These are phyloP conservation scores for Axinella damicornis DNA, from an alignment of 37 sponge, comb jelly and placozoan genomes.

Conservation along the genomic window DNA sequence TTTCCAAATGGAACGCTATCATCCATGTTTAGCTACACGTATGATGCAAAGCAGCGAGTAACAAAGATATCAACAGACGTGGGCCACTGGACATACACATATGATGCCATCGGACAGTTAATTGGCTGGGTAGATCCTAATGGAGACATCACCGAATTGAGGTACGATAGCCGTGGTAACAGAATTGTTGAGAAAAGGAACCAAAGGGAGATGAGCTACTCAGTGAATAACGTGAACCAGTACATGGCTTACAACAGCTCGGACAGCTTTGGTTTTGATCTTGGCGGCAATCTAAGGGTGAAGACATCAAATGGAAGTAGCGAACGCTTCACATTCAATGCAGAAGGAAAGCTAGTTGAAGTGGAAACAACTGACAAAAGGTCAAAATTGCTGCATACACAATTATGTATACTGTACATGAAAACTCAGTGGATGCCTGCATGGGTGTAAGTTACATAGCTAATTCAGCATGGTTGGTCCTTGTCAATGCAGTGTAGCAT, in stretches of 20 bases:
- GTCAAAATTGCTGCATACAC: too few relatives aligned
- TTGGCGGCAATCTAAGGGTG: slow-evolving; percentile 10
- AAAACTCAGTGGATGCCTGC: too few relatives aligned
- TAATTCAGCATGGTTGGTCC: too few relatives aligned
- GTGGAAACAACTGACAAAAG: slow-evolving; percentile 15
- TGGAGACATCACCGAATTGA: slow-evolving; percentile 10
- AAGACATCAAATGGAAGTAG: background rate
- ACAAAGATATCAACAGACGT: background rate
- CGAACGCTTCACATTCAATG: slow-evolving; percentile 8
- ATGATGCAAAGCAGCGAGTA: slow-evolving; percentile 16
- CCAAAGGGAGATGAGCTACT: background rate
- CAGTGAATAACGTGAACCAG: slow-evolving; percentile 37
- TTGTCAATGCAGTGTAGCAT: too few relatives aligned
- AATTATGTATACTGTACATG: too few relatives aligned
- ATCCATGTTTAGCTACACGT: slow-evolving; percentile 17
- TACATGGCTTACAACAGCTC: background rate
- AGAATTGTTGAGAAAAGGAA: slow-evolving; percentile 1
- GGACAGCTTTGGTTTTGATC: slow-evolving; percentile 25
- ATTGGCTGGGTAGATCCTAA: background rate
- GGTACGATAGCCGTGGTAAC: slow-evolving; percentile 35
- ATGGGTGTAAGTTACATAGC: too few relatives aligned
- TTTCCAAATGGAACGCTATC: background rate
- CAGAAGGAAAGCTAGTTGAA: slow-evolving; percentile 37
- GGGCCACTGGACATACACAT: slow-evolving; percentile 24
- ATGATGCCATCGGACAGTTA: slow-evolving; percentile 29